Base-by-base conservation (phyloP, 2,888 invertebrate species). In the Drosophila mulleri region DNA sequence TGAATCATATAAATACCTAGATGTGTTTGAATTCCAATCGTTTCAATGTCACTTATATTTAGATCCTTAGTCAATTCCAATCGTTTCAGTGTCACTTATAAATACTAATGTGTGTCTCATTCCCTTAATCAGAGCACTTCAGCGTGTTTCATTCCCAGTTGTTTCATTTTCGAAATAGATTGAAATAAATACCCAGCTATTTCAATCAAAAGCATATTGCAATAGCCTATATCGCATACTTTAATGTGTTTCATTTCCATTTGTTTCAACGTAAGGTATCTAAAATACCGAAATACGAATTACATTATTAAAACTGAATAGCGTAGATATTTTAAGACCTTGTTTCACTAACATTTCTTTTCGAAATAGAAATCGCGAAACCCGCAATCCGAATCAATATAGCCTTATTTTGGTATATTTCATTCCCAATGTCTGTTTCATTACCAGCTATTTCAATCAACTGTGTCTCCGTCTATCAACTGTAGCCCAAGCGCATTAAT, bases 401-500 rank as follows among this genome's bases (percentile, higher is more conserved):
- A n/a, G 9, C 16, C 0, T 11, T 29, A 23, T 14, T 23, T 14
- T n/a, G 9, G 9, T n/a, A 29, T 11, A 12, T 48, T n/a, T 32
- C 18, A 32, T 3, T 18, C 2, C 12, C 48, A 12, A 26, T 26
- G 26, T 2, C 14, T 18, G 14, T 50, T 50, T 14, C 50, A 39
- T 23, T 53, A 0, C 47, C 45, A 37, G 0, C 37, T 47, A 12
- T 16, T 32, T 23, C 54, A 53, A 11, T 44, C 11, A 39, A n/a
- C 14, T 18, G 18, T 16, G n/a, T 18, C 53, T 5, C 5, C 0
- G n/a, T 11, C 4, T 11, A n/a, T 14, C 32, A 12, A n/a, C 14
- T n/a, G 35, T 8, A 39, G 32, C 48, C 23, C 37, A 54, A 48
- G 20, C 12, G 18, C 26, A 67, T 63, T 42, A 44, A 58, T 56